Base-by-base conservation (phyloP, 2,888 invertebrate species). In the Andrena fulva region DNA sequence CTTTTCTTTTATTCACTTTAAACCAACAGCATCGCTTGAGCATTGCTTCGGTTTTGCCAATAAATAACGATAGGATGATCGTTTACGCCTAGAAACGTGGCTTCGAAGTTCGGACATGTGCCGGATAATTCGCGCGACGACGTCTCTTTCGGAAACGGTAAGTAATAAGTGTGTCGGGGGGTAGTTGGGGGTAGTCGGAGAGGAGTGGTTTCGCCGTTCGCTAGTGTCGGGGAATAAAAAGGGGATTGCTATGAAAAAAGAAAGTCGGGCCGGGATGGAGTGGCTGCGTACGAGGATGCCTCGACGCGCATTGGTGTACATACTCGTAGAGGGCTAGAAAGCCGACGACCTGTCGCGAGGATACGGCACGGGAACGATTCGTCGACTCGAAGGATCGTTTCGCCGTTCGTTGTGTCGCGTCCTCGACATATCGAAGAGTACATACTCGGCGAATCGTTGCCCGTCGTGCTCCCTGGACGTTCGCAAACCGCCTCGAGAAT, bases 1-100 rank as follows among this genome's bases (percentile, higher is more conserved):
- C 77, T 89, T 87, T 86, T 79, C 78, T 74, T 90, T 91, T 90
- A 91, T 91, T 90, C 77, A 84, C 77, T 85, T 85, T 68, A 84
- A 90, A 91, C 90, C 91, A 90, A 90, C 89, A 88, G 88, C 88
- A 76, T 87, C 77, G 81, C 82, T 88, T 89, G 88, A 91, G 90
- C 89, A 90, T 90, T 90, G 87, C 86, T 91, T 91, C 87, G 72
- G 42, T 85, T 86, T 88, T 76, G 89, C 85, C 87, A 85, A 88
- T 86, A 89, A 90, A 90, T 86, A 77, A 82, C 72, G 72, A 66
- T 24, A 66, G 77, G 82, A 83, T 52, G 83, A 73, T 83, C 77
- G 77, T 77, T 80, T 62, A 60, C 80, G 80, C 42, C 54, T 70
- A 71, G 66, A 79, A 79, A 66, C 79, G 64, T 27, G 79, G 27